These are phyloP conservation scores for Papilio xuthus DNA, from an alignment of 1,140 invertebrate genomes.

Conservation along the genomic window DNA sequence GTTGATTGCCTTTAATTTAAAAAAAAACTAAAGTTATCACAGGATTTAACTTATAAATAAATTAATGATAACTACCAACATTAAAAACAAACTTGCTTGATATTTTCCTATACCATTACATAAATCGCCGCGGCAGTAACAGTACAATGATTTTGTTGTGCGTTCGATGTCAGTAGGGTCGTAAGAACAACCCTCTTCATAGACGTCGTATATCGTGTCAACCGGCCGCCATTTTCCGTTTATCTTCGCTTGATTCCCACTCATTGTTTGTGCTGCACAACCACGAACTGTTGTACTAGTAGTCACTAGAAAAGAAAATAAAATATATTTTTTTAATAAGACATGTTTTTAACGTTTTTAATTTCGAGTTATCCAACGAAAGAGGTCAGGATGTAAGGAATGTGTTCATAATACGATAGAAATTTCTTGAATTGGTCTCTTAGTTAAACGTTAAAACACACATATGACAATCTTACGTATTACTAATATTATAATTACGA, in stretches of 20 bases:
- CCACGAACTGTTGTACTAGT: constrained; percentile 52
- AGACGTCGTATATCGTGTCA: constrained; percentile 58
- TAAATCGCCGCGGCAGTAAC: constrained; percentile 78
- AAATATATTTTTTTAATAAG: not conserved
- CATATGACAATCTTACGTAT: too few relatives aligned
- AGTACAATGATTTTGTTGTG: constrained; percentile 61
- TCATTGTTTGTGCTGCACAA: constrained; percentile 64
- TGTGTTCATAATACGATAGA: too few relatives aligned
- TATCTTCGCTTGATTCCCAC: constrained; percentile 60
- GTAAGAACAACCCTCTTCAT: constrained; percentile 60
- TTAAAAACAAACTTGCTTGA: not conserved
- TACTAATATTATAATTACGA: too few relatives aligned
- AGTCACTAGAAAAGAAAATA: constrained; percentile 54
- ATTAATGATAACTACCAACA: constrained; percentile 28
- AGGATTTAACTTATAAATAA: constrained; percentile 30
- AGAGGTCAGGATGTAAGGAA: too few relatives aligned
- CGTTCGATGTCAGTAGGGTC: constrained; percentile 51
- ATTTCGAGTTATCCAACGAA: not conserved
- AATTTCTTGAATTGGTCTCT: too few relatives aligned
- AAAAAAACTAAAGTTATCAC: not conserved
- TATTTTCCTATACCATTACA: constrained; percentile 66
- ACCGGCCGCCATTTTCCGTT: constrained; percentile 60
- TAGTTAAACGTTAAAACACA: too few relatives aligned
- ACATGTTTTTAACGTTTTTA: constrained; percentile 12
- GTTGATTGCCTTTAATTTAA: constrained; percentile 8